These are phyloP conservation scores for Avahi laniger DNA, from an alignment of 2,797 vertebrate genomes.

Conservation along the genomic window DNA sequence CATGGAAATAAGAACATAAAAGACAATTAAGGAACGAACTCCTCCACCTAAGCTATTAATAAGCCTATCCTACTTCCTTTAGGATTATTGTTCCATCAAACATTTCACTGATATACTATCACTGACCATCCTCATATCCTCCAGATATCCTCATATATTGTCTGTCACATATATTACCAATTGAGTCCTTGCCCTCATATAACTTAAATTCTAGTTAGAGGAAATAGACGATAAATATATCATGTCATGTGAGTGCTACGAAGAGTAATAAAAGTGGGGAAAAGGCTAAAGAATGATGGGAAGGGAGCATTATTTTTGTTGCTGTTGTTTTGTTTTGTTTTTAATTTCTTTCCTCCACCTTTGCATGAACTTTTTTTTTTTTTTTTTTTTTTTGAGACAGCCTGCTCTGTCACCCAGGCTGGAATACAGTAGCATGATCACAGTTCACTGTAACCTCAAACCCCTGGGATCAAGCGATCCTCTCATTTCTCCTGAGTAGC, in stretches of 20 bases:
- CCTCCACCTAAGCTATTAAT: neutral
- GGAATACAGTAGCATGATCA: neutral
- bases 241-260: neutral
- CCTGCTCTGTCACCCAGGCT: neutral
- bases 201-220: constrained; percentile 35
- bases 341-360: neutral
- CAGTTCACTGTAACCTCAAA: neutral
- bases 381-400: neutral
- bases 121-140: neutral
- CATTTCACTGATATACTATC: constrained; percentile 11
- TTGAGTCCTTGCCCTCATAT: neutral
- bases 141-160: neutral
- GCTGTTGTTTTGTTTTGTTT: neutral
- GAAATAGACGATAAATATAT: neutral
- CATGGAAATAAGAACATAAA: constrained; percentile 14
- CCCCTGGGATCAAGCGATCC: neutral
- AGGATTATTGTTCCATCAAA: constrained; percentile 24
- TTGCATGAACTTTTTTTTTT: neutral
- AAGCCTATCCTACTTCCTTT: constrained; percentile 1
- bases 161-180: neutral
- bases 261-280: constrained; percentile 8
- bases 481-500: neutral
- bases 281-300: neutral
- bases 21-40: neutral
- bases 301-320: neutral